phyloP scores from a whole-genome alignment of 2,797 vertebrate genomes.

The Acanthis flammea region DNA sequence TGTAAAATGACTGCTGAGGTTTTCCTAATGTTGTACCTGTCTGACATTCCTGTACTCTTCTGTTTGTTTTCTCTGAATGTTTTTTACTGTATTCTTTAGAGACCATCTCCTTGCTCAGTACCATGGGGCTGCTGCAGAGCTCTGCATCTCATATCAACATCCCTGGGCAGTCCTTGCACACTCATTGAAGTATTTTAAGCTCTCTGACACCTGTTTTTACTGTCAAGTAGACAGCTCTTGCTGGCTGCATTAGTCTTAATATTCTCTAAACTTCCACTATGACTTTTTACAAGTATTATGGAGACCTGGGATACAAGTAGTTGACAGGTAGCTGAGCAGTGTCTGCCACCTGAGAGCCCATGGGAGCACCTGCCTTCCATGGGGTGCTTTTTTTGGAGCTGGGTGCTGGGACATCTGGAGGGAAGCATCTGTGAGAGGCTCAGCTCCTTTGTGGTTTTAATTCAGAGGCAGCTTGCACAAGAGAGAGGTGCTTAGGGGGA shows the following conservation, averaged over 20 bases:
- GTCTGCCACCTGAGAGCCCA: rapidly evolving
- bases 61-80: background rate
- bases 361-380: background rate
- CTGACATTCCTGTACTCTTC: background rate
- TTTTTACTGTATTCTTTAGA: background rate
- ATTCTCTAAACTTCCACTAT: background rate
- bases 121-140: background rate
- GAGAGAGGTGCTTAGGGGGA: background rate
- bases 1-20: background rate
- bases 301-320: background rate
- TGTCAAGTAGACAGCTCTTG: background rate
- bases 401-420: background rate
- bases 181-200: background rate
- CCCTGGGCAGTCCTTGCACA: background rate
- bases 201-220: background rate
- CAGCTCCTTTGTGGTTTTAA: background rate
- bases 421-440: background rate
- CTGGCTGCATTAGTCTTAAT: background rate
- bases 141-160: background rate
- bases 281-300: background rate
- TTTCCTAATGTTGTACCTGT: background rate
- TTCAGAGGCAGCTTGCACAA: background rate
- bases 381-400: background rate
- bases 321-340: background rate
- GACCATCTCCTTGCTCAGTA: background rate